Percentiles rank a stretch among this genome's conserved stretches.
Evolutionary conservation across 2,113 vertebrate genomes (phyloP).

Genomic region (Falcunculus frontatus): DNA sequence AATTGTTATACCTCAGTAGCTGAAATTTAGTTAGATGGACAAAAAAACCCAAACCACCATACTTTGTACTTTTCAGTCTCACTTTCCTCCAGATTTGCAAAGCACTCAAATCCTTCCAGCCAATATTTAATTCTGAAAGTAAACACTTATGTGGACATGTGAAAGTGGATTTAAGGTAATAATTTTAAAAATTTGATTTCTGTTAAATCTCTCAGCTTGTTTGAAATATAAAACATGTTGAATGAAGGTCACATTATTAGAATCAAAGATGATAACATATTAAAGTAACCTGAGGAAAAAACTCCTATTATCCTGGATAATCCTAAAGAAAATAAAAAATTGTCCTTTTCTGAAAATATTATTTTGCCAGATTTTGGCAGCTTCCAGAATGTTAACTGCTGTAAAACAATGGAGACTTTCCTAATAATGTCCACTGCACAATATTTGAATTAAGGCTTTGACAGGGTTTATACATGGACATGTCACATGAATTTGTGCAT

Average conservation of each 20-base stretch:
- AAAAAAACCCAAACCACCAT: background rate
- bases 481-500: background rate
- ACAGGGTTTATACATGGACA: background rate
- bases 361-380: background rate
- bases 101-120: background rate
- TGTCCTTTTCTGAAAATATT: background rate
- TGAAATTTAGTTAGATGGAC: background rate
- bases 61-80: background rate
- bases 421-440: background rate
- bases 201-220: background rate
- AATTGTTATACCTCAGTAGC: background rate
- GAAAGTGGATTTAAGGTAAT: background rate
- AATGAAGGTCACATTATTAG: background rate
- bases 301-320: background rate
- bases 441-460: background rate
- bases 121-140: background rate
- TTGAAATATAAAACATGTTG: background rate
- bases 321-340: background rate
- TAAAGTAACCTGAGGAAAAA: background rate
- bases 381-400: background rate
- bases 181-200: background rate
- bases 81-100: background rate
- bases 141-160: background rate
- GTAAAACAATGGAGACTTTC: background rate
- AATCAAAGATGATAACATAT: background rate